Evolutionary conservation across 2,888 invertebrate species (phyloP), one percentile per base, ranked within the genome.

Genomic region (Micropterix aruncella): DNA sequence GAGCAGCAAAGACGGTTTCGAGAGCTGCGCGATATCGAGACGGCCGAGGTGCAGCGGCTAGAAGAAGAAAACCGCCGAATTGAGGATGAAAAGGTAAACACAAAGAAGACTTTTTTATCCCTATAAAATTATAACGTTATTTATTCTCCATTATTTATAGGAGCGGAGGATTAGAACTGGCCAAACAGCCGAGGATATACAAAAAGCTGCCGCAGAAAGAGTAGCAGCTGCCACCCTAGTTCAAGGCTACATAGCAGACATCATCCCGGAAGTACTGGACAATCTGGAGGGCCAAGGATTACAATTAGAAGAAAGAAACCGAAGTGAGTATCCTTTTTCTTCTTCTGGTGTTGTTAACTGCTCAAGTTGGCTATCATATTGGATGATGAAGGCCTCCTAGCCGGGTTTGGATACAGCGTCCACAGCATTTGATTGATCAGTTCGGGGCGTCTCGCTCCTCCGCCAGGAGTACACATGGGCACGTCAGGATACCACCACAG

Each of bases 221-320:
- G 82, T 87, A 37, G 85, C 86, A 1, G 88, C 88, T 1, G 79
- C 86, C 18, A 81, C 85, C 49, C 76, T 93, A 48, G 78, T 91
- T 58, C 86, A 86, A 55, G 88, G 87, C 48, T 90, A 91, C 65
- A 79, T 93, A 60, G 84, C 86, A 17, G 87, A 88, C 62, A 73
- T 93, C 56, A 74, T 93, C 56, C 92, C 92, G 14, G 75, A 81
- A 42, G 88, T 90, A 51, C 74, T 92, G 52, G 85, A 85, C 54
- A 85, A 83, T 43, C 74, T 93, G 52, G 77, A 82, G 54, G 78
- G 80, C 57, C 81, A 83, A 57, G 87, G 87, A 17, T 77, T 77
- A 63, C 67, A 81, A 37, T 59, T 75, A 53, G 79, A 80, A 54
- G n/a, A n/a, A n/a, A n/a, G n/a, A n/a, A n/a, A n/a, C n/a, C n/a